Conservation (phyloP, 2,888 invertebrate genomes). For the Macropis europaea region DNA sequence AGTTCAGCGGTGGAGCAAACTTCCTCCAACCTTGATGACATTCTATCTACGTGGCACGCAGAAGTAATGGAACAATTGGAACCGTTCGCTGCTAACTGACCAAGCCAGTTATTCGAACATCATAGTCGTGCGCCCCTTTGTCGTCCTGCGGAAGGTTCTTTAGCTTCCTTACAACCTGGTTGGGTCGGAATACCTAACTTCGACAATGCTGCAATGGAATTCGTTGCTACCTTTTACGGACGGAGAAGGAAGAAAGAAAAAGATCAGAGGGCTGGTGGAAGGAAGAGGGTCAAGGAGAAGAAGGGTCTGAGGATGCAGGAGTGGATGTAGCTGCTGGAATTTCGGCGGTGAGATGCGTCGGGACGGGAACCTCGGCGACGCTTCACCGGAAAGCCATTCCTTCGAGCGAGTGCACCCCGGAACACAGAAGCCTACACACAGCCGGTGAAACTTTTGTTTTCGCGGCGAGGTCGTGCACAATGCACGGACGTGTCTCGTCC, state of each 20-base stretch:
- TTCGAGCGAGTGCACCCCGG: conserved; percentile 22
- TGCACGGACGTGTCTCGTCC: conserved; percentile 39
- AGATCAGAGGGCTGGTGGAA: background rate
- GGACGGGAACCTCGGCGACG: conserved; percentile 41
- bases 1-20: too few relatives aligned
- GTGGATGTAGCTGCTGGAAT: conserved; percentile 42
- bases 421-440: conserved; percentile 23
- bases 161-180: too few relatives aligned
- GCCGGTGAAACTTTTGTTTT: conserved; percentile 58
- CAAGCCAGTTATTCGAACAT: too few relatives aligned
- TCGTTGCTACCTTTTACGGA: too few relatives aligned
- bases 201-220: too few relatives aligned
- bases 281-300: background rate
- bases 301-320: conserved; percentile 10
- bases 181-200: too few relatives aligned
- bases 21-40: too few relatives aligned
- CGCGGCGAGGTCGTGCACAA: conserved; percentile 49
- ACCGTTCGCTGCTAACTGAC: too few relatives aligned
- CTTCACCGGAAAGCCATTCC: conserved; percentile 50
- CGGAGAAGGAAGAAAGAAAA: background rate
- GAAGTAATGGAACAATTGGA: too few relatives aligned
- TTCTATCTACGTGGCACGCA: too few relatives aligned
- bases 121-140: too few relatives aligned
- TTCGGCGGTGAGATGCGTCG: conserved; percentile 37
- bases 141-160: too few relatives aligned